phyloP scores from a whole-genome alignment of 2,113 vertebrate species.

The Gobiocypris rarus region DNA sequence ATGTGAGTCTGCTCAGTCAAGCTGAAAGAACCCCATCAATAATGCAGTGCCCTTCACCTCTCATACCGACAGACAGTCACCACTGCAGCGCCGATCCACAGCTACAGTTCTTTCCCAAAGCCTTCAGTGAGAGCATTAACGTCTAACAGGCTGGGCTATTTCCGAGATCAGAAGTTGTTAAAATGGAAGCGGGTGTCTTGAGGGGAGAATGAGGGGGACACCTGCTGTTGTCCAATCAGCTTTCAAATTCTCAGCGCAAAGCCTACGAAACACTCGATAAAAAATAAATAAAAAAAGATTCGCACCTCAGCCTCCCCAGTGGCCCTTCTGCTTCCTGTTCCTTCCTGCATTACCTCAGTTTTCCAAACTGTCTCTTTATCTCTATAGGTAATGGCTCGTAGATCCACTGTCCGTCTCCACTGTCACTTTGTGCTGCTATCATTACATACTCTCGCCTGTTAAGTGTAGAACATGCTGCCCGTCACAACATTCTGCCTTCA shows the following conservation, averaged over 20 bases:
- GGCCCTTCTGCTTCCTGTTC: background rate
- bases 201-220: background rate
- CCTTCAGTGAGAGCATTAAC: slow-evolving; percentile 25
- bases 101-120: slow-evolving; percentile 11
- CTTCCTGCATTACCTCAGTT: background rate
- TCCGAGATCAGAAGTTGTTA: background rate
- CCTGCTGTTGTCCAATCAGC: background rate
- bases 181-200: background rate
- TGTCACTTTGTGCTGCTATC: slow-evolving; percentile 10
- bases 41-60: slow-evolving; percentile 43
- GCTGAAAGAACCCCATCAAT: slow-evolving; percentile 42
- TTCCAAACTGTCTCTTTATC: background rate
- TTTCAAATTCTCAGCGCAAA: background rate
- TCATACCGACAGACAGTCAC: background rate
- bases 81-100: background rate
- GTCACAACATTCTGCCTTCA: background rate
- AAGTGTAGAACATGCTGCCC: background rate
- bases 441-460: background rate
- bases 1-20: slow-evolving; percentile 32
- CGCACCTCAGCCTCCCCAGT: too few species aligned
- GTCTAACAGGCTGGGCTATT: background rate
- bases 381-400: background rate
- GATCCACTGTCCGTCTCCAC: slow-evolving; percentile 17
- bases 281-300: background rate
- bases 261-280: background rate